These are phyloP conservation scores for Zenarchopterus dispar DNA, from an alignment of 2,797 vertebrate species.

Conservation along the genomic window DNA sequence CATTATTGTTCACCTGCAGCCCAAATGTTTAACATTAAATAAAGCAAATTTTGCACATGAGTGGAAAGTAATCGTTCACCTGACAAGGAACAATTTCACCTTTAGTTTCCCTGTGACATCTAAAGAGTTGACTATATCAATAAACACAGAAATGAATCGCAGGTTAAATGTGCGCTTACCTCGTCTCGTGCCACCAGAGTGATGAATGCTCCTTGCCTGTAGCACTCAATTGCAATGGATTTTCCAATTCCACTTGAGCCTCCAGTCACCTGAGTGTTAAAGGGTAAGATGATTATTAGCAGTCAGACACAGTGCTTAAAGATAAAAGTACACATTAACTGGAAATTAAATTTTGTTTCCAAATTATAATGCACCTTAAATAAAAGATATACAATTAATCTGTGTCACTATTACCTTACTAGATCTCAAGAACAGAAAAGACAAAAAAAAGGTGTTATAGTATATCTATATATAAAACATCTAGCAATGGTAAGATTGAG, in stretches of 20 bases:
- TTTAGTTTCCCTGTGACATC: slow-evolving; percentile 20
- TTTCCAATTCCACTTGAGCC: slow-evolving; percentile 98
- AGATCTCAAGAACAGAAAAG: too few species aligned
- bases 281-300: background rate
- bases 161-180: slow-evolving; percentile 77
- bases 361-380: too few species aligned
- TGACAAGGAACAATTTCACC: slow-evolving; percentile 21
- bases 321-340: background rate
- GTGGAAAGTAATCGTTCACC: background rate
- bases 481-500: too few species aligned
- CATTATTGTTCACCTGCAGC: background rate
- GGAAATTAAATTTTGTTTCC: too few species aligned
- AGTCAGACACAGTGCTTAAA: background rate
- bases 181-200: slow-evolving; percentile 96
- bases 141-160: slow-evolving; percentile 16
- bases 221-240: slow-evolving; percentile 94
- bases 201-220: slow-evolving; percentile 95
- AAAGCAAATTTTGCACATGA: background rate
- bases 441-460: too few species aligned
- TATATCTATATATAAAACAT: too few species aligned
- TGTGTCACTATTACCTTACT: too few species aligned
- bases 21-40: slow-evolving; percentile 5
- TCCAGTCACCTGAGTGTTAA: slow-evolving; percentile 89
- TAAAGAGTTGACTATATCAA: slow-evolving; percentile 12
- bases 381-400: too few species aligned